These are phyloP conservation scores for Scomber scombrus DNA, from an alignment of 2,113 vertebrate species.

Conservation along the genomic window DNA sequence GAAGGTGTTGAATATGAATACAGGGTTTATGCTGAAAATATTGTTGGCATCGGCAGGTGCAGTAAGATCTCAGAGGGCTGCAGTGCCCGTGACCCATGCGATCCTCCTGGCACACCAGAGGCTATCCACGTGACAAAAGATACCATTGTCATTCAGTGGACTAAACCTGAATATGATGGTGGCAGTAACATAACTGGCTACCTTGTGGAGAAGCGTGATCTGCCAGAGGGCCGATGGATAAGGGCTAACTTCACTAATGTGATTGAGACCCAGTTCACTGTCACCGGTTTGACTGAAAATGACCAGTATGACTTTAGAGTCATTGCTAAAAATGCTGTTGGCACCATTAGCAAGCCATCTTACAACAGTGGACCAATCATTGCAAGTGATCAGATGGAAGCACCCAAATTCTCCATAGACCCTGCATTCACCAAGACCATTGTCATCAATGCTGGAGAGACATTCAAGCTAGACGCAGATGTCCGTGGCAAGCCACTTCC, in stretches of 20 bases:
- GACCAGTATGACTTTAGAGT: constrained; percentile 98
- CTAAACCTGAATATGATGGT: constrained; percentile 97
- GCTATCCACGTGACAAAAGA: constrained; percentile 92
- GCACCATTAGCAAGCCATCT: constrained; percentile 94
- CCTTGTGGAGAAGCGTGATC: constrained; percentile 95
- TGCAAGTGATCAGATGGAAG: constrained; percentile 93
- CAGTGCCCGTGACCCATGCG: constrained; percentile 95
- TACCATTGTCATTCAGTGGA: constrained; percentile 94
- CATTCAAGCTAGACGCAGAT: constrained; percentile 95
- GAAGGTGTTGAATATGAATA: constrained; percentile 98
- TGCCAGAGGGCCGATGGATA: constrained; percentile 97
- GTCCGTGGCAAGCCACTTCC: constrained; percentile 94
- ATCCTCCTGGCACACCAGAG: constrained; percentile 95
- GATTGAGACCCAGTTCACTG: constrained; percentile 96
- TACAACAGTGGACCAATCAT: constrained; percentile 96
- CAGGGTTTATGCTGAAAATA: constrained; percentile 96
- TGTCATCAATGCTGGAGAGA: constrained; percentile 93
- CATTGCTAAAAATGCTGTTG: constrained; percentile 96
- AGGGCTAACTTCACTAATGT: constrained; percentile 98
- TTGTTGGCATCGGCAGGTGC: constrained; percentile 94
- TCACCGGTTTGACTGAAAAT: constrained; percentile 95
- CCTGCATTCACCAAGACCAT: constrained; percentile 93
- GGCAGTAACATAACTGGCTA: constrained; percentile 97
- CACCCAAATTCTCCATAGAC: constrained; percentile 96
- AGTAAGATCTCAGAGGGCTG: constrained; percentile 97